phyloP scores from a whole-genome alignment of 2,113 vertebrate genomes.

The Pristiophorus japonicus region DNA sequence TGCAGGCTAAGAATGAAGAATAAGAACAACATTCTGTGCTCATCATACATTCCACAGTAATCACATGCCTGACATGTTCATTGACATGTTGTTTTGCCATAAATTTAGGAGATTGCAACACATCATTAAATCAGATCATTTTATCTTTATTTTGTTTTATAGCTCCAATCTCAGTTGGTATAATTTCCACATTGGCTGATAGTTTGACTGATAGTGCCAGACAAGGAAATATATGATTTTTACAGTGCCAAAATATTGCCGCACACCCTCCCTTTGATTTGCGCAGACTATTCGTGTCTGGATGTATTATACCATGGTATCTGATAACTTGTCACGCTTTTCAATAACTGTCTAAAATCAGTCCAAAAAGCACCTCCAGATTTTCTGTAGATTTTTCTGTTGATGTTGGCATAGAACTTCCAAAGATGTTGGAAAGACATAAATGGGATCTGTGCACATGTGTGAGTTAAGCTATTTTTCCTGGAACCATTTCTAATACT shows the following conservation, averaged over 20 bases:
- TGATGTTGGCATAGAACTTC: slow-evolving; percentile 11
- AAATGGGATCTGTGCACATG: not conserved
- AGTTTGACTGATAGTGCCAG: no score
- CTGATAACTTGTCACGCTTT: not conserved
- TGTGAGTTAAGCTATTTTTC: slow-evolving; percentile 12
- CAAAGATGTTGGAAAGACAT: not conserved
- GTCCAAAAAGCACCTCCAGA: not conserved
- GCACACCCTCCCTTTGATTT: not conserved
- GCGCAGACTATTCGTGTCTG: not conserved
- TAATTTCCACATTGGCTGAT: not conserved
- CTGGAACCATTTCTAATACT: not conserved
- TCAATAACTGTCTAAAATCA: not conserved
- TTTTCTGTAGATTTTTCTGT: slow-evolving; percentile 12
- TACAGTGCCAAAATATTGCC: not conserved
- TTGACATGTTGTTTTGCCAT: not conserved
- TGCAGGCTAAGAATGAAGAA: not conserved
- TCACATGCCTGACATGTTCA: not conserved
- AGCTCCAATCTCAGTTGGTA: not conserved
- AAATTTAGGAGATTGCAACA: not conserved
- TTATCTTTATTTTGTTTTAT: not conserved
- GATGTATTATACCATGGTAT: not conserved
- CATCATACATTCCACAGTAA: not conserved
- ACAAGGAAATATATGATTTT: not conserved
- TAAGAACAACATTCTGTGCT: not conserved
- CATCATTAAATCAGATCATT: not conserved